These are phyloP conservation scores for Cryptocephalus primarius DNA, from an alignment of 2,888 invertebrate genomes.

Conservation along the genomic window DNA sequence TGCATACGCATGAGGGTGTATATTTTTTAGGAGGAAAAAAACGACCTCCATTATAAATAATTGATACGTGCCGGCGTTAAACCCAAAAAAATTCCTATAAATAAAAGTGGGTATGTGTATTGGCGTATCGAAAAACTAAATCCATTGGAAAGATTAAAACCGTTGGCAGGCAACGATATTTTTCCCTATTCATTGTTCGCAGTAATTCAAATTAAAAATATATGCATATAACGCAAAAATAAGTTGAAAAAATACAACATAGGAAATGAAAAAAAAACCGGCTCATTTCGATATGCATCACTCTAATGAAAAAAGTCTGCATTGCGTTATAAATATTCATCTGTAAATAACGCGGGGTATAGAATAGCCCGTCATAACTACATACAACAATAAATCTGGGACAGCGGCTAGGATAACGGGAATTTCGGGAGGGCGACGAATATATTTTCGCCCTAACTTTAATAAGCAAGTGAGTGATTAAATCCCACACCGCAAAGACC, in stretches of 20 bases:
- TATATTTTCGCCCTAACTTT: too few relatives aligned
- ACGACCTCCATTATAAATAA: too few relatives aligned
- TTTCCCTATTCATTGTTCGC: conserved; percentile 2
- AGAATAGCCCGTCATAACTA: conserved; percentile 25
- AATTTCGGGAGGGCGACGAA: too few relatives aligned
- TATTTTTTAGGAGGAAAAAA: too few relatives aligned
- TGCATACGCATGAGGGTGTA: too few relatives aligned
- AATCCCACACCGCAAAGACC: too few relatives aligned
- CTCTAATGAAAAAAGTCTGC: conserved; percentile 20
- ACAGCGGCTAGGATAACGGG: background rate
- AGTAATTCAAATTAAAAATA: conserved; percentile 10
- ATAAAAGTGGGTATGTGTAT: too few relatives aligned
- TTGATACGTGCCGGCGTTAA: too few relatives aligned
- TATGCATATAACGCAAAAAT: background rate
- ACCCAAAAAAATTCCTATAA: too few relatives aligned
- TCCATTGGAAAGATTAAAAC: background rate
- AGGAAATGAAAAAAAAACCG: conserved; percentile 7
- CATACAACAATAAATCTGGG: conserved; percentile 30
- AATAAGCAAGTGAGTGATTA: too few relatives aligned
- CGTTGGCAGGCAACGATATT: background rate
- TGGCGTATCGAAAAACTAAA: background rate
- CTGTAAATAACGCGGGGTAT: conserved; percentile 22
- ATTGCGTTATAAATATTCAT: conserved; percentile 25
- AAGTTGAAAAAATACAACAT: conserved; percentile 5
- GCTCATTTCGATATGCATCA: conserved; percentile 23